Base-by-base conservation (phyloP, 2,888 invertebrate genomes). In the Nomada flava region DNA sequence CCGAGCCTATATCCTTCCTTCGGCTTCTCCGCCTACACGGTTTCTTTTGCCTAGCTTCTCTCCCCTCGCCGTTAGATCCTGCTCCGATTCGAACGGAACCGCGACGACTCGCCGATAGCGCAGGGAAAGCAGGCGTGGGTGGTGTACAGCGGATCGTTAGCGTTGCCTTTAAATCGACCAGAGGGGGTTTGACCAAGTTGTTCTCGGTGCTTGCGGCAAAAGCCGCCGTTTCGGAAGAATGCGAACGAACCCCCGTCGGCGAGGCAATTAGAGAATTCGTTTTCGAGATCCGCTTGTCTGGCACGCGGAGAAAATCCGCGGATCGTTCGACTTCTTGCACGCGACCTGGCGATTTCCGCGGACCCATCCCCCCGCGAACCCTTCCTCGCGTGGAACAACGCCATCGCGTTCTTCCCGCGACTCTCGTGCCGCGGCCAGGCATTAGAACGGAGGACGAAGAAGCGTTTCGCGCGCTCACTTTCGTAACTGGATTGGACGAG, bases 401-500 rank as follows among this genome's bases (percentile, higher is more conserved):
- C 62, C 29, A 23, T 20, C 67, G 73, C 73, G 76, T 75, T 83
- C 64, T 74, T 73, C 29, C 50, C 79, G 76, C 70, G 74, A 75
- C 83, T 80, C 76, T 79, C 68, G 68, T 68, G 42, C 60, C 52
- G 64, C 50, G 65, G 15, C 13, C 7, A 15, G 52, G n/a, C 52
- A 52, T 15, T 5, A 15, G 18, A 18, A 52, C 18, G 2, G 50
- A 42, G 10, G 29, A 65, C 47, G 15, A 52, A 52, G 64, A 68
- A 62, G 62, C 55, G 62, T 53, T 72, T 85, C 62, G 59, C 76
- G 72, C 79, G 76, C 69, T 81, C 77, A 72, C 81, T 88, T 85
- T 88, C 83, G 88, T 88, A 88, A 88, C 88, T 88, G 82, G 85
- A 88, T 85, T 80, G 83, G 83, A 86, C 62, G 80, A 79, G 79